These are phyloP conservation scores for Ancistrus triradiatus DNA, from an alignment of 2,113 vertebrate species.

Conservation along the genomic window DNA sequence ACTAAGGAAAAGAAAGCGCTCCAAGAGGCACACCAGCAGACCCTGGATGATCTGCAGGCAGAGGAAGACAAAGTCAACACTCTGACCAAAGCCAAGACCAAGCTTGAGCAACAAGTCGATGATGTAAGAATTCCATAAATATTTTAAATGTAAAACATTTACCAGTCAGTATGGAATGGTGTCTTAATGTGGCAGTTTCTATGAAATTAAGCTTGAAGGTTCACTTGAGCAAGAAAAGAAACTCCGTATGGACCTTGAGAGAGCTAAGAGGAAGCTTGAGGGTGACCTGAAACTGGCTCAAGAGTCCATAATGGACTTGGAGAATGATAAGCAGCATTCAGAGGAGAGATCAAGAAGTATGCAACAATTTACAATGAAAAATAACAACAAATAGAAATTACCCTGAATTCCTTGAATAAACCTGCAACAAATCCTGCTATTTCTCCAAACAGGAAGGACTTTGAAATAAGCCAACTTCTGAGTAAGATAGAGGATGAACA, in stretches of 20 bases:
- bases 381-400: too few species aligned
- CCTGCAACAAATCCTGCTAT: too few species aligned
- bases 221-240: constrained; percentile 53
- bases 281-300: constrained; percentile 76
- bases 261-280: too few species aligned
- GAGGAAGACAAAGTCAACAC: constrained; percentile 55
- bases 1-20: constrained; percentile 49
- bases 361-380: too few species aligned
- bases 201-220: constrained; percentile 78
- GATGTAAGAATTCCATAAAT: constrained; percentile 18
- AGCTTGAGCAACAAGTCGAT: constrained; percentile 43
- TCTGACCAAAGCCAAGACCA: constrained; percentile 36
- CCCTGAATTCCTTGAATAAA: too few species aligned
- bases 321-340: constrained; percentile 90
- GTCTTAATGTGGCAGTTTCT: too few species aligned
- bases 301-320: constrained; percentile 84
- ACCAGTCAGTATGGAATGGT: too few species aligned
- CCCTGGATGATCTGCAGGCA: constrained; percentile 64
- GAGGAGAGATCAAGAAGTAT: constrained; percentile 92
- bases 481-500: constrained; percentile 38
- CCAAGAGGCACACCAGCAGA: constrained; percentile 48
- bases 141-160: neutral
- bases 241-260: too few species aligned
- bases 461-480: neutral
- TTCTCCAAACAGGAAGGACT: constrained; percentile 13